Evolutionary conservation across 2,888 invertebrate genomes (phyloP), one percentile per base, ranked within the genome.

Genomic region (Microctonus aethiopoides): DNA sequence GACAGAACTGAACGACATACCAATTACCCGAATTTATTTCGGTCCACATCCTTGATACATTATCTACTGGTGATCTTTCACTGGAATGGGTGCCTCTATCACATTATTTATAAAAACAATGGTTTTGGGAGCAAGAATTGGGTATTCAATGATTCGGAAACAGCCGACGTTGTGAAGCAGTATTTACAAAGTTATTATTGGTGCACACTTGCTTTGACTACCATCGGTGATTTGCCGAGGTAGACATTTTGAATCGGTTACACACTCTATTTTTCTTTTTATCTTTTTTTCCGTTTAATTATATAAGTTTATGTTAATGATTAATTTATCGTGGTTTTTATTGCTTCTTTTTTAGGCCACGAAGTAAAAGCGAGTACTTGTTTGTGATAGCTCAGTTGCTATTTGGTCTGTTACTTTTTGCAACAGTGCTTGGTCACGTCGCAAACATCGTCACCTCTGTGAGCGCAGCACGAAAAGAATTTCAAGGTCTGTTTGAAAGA

Each of bases 61-160:
- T 97, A 97, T 90, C 92, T 98, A 86, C 90, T 98, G 89, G 97
- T 97, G 89, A 96, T 98, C 88, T 98, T 98, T 90, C 99, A 99
- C 91, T 99, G 98, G 98, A 99, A 99, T 89, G 98, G 98, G 86
- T 99, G 98, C 90, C 91, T 99, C 88, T 98, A 97, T 90, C 96
- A 97, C 91, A 94, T 98, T 87, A 95, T 97, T 87, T 93, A 95
- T 91, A 95, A 96, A 90, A 96, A 96, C 90, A 94, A 95, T 89
- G 96, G 95, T 80, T 96, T 96, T 88, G 96, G 96, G 83, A 95
- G 95, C 88, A 94, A 94, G 88, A 94, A 95, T 88, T 95, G 95
- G 95, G 95, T 95, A 88, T 94, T 94, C 87, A 92, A 92, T 86
- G 95, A 95, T 86, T 92, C 93, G 83, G 94, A 95, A 85, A 92